Evolutionary conservation across 2,888 invertebrate species (phyloP), one percentile per base, ranked within the genome.

Genomic region (Agrochola lychnidis): DNA sequence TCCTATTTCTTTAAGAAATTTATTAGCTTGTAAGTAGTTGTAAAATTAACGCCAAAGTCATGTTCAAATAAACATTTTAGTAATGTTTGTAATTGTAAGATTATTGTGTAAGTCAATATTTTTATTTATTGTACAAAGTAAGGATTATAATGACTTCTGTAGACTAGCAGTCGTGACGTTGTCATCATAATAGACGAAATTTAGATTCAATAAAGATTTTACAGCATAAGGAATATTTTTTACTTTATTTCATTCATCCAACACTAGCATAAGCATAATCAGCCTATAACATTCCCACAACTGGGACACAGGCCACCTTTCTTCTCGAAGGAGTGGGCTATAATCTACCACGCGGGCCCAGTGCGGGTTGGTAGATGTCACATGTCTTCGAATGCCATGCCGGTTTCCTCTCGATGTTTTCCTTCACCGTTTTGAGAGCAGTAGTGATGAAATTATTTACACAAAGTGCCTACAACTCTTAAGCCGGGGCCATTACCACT

Each of bases 121-220:
- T 89, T 91, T 92, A 94, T 95, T 95, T 95, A 95, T 95, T 95
- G 94, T 95, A 95, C 95, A 91, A 93, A 95, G 94, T 94, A 94
- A 92, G 89, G 88, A 89, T 78, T 79, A 71, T 84, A 62, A 77
- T 79, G 78, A 73, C 85, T 81, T 82, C 78, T 71, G 7, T 62
- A 63, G 45, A 51, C 61, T 48, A 69, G 67, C 59, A 56, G 79
- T 66, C 75, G 71, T 77, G 76, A 82, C 78, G 71, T 84, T 88
- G 85, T 89, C 86, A 89, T 87, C 84, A 76, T 87, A 85, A 80
- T 81, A 86, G 59, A 84, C 86, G 78, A 83, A 88, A 86, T 88
- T 82, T 89, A 89, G 83, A 73, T 88, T 88, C 71, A 91, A 91
- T 92, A 91, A 92, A 93, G 84, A 83, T 86, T 83, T 81, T 67